Evolutionary conservation across 2,888 invertebrate genomes (phyloP).

Genomic region (Leucophenga montana): DNA sequence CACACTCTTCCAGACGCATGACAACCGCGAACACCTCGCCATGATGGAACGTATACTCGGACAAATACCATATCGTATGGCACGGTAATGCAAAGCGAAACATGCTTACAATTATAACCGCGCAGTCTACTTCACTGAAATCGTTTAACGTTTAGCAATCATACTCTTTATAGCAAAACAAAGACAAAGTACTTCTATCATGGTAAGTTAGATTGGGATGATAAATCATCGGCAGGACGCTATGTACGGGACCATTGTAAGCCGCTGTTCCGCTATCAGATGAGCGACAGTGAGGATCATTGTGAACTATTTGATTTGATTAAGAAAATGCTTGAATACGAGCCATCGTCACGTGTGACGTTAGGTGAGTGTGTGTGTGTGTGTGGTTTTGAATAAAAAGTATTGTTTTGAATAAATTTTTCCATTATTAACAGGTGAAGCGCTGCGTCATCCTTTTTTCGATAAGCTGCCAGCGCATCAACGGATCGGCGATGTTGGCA

Average conservation of each 20-base stretch:
- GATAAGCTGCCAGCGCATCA: constrained; percentile 86
- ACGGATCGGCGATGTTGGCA: constrained; percentile 77
- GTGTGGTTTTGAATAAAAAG: no score
- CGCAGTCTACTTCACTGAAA: constrained; percentile 69
- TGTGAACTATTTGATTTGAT: constrained; percentile 95
- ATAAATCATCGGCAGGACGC: constrained; percentile 95
- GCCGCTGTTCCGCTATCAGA: constrained; percentile 94
- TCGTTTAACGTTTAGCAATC: constrained; percentile 72
- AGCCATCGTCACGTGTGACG: constrained; percentile 91
- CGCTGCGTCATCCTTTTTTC: constrained; percentile 94
- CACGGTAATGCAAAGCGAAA: constrained; percentile 78
- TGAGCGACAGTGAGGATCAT: constrained; percentile 91
- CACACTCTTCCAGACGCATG: constrained; percentile 99
- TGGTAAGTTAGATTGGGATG: constrained; percentile 98
- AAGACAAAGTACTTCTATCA: constrained; percentile 99
- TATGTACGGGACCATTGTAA: constrained; percentile 99
- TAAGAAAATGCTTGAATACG: constrained; percentile 96
- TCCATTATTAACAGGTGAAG: constrained; percentile 78
- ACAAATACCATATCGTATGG: constrained; percentile 87
- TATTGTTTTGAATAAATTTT: no score
- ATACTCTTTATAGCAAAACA: constrained; percentile 81
- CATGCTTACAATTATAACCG: constrained; percentile 62
- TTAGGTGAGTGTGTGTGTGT: constrained; percentile 74
- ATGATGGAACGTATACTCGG: constrained; percentile 99
- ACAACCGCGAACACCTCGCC: constrained; percentile 98